Evolutionary conservation across 2,113 vertebrate genomes (phyloP).

Genomic region (Colinus virginianus): DNA sequence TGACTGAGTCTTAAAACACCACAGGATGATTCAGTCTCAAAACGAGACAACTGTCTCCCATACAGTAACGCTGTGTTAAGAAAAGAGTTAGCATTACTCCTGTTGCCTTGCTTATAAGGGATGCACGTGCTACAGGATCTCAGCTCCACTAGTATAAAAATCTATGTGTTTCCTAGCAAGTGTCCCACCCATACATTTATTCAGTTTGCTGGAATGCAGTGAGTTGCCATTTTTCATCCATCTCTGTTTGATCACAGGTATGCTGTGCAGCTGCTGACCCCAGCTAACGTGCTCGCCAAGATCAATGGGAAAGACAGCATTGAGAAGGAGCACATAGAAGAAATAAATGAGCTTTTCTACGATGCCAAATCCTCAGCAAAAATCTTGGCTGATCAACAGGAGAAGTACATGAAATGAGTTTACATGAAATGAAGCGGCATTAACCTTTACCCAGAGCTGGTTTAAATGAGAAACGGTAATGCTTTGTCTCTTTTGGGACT

Average conservation of each 20-base stretch:
- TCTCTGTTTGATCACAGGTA: constrained; percentile 82
- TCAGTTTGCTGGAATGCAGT: background rate
- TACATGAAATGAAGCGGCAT: constrained; percentile 7
- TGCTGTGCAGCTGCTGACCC: constrained; percentile 93
- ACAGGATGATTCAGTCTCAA: background rate
- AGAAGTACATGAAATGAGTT: constrained; percentile 96
- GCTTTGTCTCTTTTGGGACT: constrained; percentile 56
- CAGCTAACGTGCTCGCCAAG: constrained; percentile 91
- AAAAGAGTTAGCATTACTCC: background rate
- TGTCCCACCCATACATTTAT: background rate
- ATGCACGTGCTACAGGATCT: background rate
- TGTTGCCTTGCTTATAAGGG: background rate
- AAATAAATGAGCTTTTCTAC: constrained; percentile 98
- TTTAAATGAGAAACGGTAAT: constrained; percentile 43
- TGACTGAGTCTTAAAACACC: background rate
- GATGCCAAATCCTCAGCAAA: constrained; percentile 98
- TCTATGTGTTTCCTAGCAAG: background rate
- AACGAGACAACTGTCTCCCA: background rate
- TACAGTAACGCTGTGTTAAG: background rate
- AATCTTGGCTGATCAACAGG: constrained; percentile 96
- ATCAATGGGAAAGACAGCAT: constrained; percentile 95
- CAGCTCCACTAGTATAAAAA: too few species aligned
- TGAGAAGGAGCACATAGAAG: constrained; percentile 96
- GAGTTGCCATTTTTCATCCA: background rate
- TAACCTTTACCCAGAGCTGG: constrained; percentile 19